phyloP scores from a whole-genome alignment of 30 jellyfish, hydroid and myxozoan genomes.

The Cassiopea xamachana region DNA sequence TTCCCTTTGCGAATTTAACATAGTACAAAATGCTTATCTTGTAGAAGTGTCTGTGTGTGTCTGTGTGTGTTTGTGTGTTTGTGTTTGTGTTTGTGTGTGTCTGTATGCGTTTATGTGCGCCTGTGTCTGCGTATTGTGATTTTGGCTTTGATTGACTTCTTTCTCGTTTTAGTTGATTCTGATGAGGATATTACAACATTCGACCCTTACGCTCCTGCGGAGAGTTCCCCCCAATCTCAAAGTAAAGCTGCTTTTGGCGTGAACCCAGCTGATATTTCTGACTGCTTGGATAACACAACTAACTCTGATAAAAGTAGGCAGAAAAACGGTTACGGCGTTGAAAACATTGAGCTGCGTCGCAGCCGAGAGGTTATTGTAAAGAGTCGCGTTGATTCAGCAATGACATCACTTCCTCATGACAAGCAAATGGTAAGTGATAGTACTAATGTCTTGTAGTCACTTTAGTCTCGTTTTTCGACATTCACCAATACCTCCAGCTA shows the following conservation, averaged over 20 bases:
- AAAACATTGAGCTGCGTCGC: conserved; percentile 14
- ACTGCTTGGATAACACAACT: conserved; percentile 39
- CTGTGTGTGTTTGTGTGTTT: no score
- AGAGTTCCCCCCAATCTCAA: conserved; percentile 6
- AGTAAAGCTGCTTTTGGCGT: conserved; percentile 24
- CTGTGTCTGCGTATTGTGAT: neutral
- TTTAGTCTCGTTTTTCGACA: neutral
- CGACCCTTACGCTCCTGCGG: conserved; percentile 88
- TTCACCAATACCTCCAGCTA: neutral
- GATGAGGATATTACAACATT: conserved; percentile 86
- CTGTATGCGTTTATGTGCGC: no score
- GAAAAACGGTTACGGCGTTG: conserved; percentile 3
- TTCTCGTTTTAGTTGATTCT: conserved; percentile 76
- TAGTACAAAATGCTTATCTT: no score
- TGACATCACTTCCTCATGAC: conserved; percentile 11
- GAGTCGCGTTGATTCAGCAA: conserved; percentile 51
- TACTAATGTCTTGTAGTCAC: neutral
- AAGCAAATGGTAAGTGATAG: neutral
- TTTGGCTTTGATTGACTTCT: neutral
- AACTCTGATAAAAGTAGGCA: neutral
- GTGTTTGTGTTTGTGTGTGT: no score
- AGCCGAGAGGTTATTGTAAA: conserved; percentile 32
- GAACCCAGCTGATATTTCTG: conserved; percentile 34
- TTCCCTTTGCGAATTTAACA: no score
- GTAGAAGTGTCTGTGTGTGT: no score